A percentile compares a stretch with the other conserved stretches of the same genome.
Conservation (phyloP, 2,888 invertebrate species). For the Mesorhabditis belari region DNA sequence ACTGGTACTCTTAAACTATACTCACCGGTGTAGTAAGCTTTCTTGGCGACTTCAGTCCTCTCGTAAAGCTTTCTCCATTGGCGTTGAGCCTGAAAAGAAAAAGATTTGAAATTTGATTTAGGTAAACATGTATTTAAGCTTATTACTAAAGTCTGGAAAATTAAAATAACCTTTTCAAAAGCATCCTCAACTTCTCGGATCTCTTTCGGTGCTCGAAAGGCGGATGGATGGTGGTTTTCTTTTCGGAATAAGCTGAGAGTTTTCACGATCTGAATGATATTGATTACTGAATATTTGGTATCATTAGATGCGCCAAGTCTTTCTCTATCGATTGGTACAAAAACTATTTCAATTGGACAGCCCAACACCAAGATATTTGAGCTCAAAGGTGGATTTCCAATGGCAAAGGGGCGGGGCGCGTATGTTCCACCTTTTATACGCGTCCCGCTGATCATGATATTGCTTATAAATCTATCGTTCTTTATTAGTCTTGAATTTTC, state of each 20-base stretch:
- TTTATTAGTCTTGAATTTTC: no score
- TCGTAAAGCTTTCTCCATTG: slow-evolving; percentile 92
- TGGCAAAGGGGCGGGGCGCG: no score
- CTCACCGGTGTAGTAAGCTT: slow-evolving; percentile 76
- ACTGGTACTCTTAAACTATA: not conserved
- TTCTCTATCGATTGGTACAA: no score
- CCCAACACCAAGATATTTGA: no score
- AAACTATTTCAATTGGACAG: no score
- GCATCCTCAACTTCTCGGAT: slow-evolving; percentile 96
- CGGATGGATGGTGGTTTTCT: slow-evolving; percentile 46
- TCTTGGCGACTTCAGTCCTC: slow-evolving; percentile 86
- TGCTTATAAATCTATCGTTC: not conserved
- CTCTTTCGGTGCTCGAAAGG: slow-evolving; percentile 44
- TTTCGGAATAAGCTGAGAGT: slow-evolving; percentile 55
- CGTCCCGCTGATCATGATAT: not conserved
- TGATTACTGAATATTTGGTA: not conserved
- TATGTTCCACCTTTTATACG: no score
- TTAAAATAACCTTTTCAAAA: slow-evolving; percentile 74
- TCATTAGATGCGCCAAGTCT: no score
- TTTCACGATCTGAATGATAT: slow-evolving; percentile 55
- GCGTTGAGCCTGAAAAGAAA: slow-evolving; percentile 72
- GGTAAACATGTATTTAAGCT: not conserved
- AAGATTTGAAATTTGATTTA: not conserved
- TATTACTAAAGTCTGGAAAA: not conserved
- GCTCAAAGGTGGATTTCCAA: no score